Percentiles rank a stretch among this genome's conserved stretches.
Conservation (phyloP, 2,797 vertebrate genomes). For the Ibycter americanus region DNA sequence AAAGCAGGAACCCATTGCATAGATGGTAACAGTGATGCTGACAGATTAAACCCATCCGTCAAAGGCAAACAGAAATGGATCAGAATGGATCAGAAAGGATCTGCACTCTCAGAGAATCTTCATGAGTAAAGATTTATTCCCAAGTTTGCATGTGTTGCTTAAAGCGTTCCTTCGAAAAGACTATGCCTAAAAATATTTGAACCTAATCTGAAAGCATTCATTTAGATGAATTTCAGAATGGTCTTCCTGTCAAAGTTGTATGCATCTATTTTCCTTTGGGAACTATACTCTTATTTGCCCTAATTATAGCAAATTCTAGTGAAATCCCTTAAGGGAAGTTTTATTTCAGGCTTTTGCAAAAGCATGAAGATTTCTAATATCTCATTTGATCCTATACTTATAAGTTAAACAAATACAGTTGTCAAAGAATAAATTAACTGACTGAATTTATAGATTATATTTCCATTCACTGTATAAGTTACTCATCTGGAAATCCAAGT, state of each 20-base stretch:
- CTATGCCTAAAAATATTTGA: not conserved
- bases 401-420: conserved; percentile 32
- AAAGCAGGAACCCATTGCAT: not conserved
- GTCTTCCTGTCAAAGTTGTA: not conserved
- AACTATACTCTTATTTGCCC: conserved; percentile 9
- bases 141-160: not conserved
- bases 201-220: not conserved
- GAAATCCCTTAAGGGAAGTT: conserved; percentile 35
- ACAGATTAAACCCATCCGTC: not conserved
- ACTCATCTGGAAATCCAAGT: conserved; percentile 1
- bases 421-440: conserved; percentile 22
- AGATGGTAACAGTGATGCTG: not conserved
- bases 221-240: conserved; percentile 20
- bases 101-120: not conserved
- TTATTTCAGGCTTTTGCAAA: conserved; percentile 9
- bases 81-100: not conserved
- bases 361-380: conserved; percentile 25
- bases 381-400: not conserved
- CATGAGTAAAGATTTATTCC: not conserved
- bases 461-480: not conserved
- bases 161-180: not conserved
- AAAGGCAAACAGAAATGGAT: not conserved
- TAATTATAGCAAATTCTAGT: conserved; percentile 39
- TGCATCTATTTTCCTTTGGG: not conserved
- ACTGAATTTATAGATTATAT: not conserved